Percentiles rank a stretch among this genome's conserved stretches.
These are phyloP conservation scores for Labeo catla DNA, from an alignment of 2,113 vertebrate genomes.

Conservation along the genomic window DNA sequence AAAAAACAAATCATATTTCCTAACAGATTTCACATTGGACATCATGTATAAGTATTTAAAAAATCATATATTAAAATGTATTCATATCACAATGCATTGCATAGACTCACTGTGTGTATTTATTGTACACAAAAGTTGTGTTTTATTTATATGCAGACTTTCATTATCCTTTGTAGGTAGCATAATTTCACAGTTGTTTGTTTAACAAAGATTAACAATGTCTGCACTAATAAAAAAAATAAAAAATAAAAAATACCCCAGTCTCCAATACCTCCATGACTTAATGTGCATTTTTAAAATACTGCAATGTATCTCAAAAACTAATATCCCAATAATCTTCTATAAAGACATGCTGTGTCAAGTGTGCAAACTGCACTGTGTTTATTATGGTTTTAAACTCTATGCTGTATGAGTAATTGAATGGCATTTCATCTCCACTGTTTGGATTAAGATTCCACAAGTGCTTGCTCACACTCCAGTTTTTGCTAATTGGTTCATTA, in stretches of 20 bases:
- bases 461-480: background rate
- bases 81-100: background rate
- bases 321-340: background rate
- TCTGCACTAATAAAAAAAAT: background rate
- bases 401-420: background rate
- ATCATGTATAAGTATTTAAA: too few relatives aligned
- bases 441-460: conserved; percentile 2
- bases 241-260: background rate
- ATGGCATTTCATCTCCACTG: background rate
- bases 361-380: background rate
- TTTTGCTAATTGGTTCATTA: conserved; percentile 26
- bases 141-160: background rate
- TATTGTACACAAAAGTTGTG: too few relatives aligned
- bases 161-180: background rate
- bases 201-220: background rate
- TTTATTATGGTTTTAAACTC: conserved; percentile 1
- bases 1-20: too few relatives aligned
- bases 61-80: too few relatives aligned
- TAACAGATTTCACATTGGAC: too few relatives aligned
- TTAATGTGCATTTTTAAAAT: background rate
- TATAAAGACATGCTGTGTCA: background rate
- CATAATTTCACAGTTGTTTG: background rate
- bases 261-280: background rate
- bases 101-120: background rate
- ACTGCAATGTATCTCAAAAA: background rate